Percentiles rank a stretch among this genome's conserved stretches.
Conservation (phyloP, 2,113 vertebrate genomes). For the Microcebus jonahi region DNA sequence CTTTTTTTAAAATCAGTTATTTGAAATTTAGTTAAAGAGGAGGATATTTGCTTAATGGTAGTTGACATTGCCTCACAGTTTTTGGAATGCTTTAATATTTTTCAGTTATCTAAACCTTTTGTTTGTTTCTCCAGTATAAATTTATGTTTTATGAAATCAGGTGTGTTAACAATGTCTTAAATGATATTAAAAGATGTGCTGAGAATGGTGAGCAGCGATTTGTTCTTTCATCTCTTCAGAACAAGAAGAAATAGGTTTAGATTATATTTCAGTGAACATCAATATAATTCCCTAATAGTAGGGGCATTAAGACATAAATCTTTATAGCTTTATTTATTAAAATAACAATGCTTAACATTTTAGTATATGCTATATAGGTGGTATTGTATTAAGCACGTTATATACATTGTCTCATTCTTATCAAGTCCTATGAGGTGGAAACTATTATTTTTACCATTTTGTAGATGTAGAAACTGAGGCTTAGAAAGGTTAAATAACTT, state of each 20-base stretch:
- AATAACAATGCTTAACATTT: neutral
- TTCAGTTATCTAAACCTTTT: conserved; percentile 19
- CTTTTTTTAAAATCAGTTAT: neutral
- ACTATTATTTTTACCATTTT: neutral
- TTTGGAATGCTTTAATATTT: conserved; percentile 39
- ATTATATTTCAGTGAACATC: conserved; percentile 19
- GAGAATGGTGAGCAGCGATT: neutral
- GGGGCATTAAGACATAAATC: neutral
- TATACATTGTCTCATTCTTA: neutral
- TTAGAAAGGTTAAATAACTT: neutral
- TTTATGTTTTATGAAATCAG: conserved; percentile 25
- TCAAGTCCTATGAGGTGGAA: neutral
- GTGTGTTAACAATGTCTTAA: neutral
- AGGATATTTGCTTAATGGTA: neutral
- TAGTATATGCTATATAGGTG: neutral
- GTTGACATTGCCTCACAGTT: neutral
- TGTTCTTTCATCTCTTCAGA: neutral
- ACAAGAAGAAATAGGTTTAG: conserved; percentile 1
- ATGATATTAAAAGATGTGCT: neutral
- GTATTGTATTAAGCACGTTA: neutral
- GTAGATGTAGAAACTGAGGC: conserved; percentile 5
- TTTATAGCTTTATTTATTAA: conserved; percentile 40
- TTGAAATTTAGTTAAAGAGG: conserved; percentile 45
- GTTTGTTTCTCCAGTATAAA: conserved; percentile 33
- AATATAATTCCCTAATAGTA: neutral